Base-by-base conservation (phyloP, 2,888 invertebrate species). In the Beris chalybata region DNA sequence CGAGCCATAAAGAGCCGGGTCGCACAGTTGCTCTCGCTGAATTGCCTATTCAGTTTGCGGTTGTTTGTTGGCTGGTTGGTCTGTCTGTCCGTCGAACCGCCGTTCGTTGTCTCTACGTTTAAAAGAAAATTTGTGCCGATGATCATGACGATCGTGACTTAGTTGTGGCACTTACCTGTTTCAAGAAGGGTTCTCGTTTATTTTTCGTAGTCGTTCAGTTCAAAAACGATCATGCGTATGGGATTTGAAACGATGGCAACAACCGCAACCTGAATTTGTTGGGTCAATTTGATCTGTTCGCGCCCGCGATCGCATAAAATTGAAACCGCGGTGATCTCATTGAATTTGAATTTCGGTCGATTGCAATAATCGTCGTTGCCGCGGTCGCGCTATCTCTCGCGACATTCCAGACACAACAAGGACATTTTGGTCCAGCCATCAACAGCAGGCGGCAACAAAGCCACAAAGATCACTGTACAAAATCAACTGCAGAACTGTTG, bases 271-370 rank as follows among this genome's bases (percentile, higher is more conserved):
- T 59, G 59, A 11, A 32, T 50, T 31, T 32, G 48, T 48, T 48
- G 31, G 48, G 59, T 53, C 11, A 48, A 48, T 59, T 48, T 59
- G 50, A 59, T 59, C 22, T 15, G 11, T 6, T 52, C 48, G 48
- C 32, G 48, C 30, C 13, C 29, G 45, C 58, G 32, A 47, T 32
- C 15, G 30, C 43, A 38, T 50, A 52, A 32, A 43, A n/a, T 13
- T 6, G 22, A 47, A 48, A 38, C 61, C 61, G 61, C 52, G 61
- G 61, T 61, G 61, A 61, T 61, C 61, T 61, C 61, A 61, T 61
- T 61, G 50, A 61, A 61, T 61, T 61, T 61, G 61, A 50, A 61
- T 61, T 50, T 61, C 11, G 50, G 50, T 59, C 32, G 50, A 22
- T 22, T 3, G 22, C 22, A 22, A 3, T 22, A 22, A 38, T 38